phyloP scores from a whole-genome alignment of 2,797 vertebrate species.

The Octomys mimax region DNA sequence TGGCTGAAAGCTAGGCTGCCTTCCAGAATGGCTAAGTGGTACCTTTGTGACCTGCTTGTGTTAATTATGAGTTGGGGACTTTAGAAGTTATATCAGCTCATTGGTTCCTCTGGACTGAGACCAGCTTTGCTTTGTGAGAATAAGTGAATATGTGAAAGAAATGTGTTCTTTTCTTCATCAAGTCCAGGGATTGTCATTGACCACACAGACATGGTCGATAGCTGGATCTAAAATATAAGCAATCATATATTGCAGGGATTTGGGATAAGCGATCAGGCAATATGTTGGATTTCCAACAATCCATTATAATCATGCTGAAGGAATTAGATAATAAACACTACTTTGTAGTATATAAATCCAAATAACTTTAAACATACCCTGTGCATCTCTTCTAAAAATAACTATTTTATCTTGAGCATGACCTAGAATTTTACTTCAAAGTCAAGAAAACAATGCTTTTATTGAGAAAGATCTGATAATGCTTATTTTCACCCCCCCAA shows the following conservation, averaged over 20 bases:
- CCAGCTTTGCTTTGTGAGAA: conserved; percentile 48
- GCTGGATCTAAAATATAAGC: background rate
- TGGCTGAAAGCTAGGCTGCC: conserved; percentile 53
- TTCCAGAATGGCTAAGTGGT: conserved; percentile 79
- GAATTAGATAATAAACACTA: background rate
- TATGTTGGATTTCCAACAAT: background rate
- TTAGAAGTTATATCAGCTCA: conserved; percentile 66
- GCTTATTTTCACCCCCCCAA: background rate
- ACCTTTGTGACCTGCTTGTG: conserved; percentile 73
- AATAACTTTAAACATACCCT: background rate
- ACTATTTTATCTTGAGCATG: background rate
- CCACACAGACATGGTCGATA: background rate
- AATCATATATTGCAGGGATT: background rate
- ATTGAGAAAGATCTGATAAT: background rate
- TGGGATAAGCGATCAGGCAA: background rate
- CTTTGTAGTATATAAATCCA: background rate
- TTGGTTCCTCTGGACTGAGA: conserved; percentile 54
- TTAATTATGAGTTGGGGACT: conserved; percentile 71
- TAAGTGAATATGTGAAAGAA: conserved; percentile 31
- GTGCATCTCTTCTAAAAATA: conserved; percentile 3
- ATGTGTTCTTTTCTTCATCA: conserved; percentile 29
- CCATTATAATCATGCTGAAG: background rate
- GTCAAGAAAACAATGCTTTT: background rate
- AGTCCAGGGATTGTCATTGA: conserved; percentile 2
- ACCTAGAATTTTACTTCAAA: background rate